Evolutionary conservation across 2,797 vertebrate species (phyloP).

Genomic region (Darevskia mixta): DNA sequence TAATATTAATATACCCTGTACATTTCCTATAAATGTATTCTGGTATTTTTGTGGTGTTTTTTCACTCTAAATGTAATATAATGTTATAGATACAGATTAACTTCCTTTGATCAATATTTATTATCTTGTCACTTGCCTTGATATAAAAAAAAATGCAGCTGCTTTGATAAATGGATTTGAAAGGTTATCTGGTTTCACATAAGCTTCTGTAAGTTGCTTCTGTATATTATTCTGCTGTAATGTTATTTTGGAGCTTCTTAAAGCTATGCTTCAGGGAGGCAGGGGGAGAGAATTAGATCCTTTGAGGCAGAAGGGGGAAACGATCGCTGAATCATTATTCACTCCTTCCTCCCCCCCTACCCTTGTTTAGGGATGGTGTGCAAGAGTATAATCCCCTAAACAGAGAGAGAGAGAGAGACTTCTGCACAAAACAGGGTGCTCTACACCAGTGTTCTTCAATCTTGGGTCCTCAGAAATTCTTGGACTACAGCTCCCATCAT

Average conservation of each 20-base stretch:
- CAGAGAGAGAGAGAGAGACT: neutral
- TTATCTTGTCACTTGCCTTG: slow-evolving; percentile 54
- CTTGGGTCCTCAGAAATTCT: too few species aligned
- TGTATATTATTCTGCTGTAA: slow-evolving; percentile 31
- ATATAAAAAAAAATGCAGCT: slow-evolving; percentile 58
- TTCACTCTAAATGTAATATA: slow-evolving; percentile 47
- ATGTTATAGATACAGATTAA: slow-evolving; percentile 32
- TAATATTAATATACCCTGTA: neutral
- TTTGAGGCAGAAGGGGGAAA: neutral
- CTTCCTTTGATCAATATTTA: slow-evolving; percentile 68
- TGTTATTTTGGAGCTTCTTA: slow-evolving; percentile 45
- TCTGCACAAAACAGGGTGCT: neutral
- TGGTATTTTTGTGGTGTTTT: slow-evolving; percentile 33
- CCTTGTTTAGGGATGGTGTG: neutral
- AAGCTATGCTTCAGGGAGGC: slow-evolving; percentile 20
- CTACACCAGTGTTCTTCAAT: too few species aligned
- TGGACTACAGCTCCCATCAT: too few species aligned
- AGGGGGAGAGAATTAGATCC: neutral
- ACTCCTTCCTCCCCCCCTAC: neutral
- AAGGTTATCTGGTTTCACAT: slow-evolving; percentile 60
- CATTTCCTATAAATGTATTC: slow-evolving; percentile 37
- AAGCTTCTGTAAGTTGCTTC: slow-evolving; percentile 46
- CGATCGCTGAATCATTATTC: neutral
- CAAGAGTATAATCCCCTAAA: neutral
- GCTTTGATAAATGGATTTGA: slow-evolving; percentile 63